These are phyloP conservation scores for Salvelinus sp. DNA, from an alignment of 2,113 vertebrate species.

Conservation along the genomic window DNA sequence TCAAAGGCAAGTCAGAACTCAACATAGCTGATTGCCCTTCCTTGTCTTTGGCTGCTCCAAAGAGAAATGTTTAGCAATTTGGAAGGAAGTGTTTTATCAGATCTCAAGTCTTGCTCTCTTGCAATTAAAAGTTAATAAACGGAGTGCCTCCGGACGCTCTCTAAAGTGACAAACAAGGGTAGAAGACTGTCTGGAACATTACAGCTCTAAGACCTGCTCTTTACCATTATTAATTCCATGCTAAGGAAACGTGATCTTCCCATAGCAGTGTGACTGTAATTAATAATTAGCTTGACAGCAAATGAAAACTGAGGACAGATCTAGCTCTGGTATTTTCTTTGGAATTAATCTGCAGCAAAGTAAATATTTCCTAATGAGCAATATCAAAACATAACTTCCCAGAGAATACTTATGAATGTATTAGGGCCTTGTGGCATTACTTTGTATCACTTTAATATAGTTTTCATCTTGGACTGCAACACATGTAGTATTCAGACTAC, in stretches of 20 bases:
- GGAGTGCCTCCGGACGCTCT: slow-evolving; percentile 29
- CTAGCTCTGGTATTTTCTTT: slow-evolving; percentile 21
- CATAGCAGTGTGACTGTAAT: slow-evolving; percentile 24
- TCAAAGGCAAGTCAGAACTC: background rate
- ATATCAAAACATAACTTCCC: slow-evolving; percentile 43
- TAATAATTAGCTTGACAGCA: slow-evolving; percentile 32
- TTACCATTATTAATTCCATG: slow-evolving; percentile 42
- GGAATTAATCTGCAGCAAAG: slow-evolving; percentile 38
- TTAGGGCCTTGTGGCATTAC: slow-evolving; percentile 21
- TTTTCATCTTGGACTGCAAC: slow-evolving; percentile 37
- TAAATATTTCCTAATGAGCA: slow-evolving; percentile 48
- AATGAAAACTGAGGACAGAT: slow-evolving; percentile 22
- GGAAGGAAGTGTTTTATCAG: slow-evolving; percentile 8
- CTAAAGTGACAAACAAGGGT: slow-evolving; percentile 26
- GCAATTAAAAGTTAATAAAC: slow-evolving; percentile 42
- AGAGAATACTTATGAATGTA: slow-evolving; percentile 28
- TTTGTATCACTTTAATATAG: slow-evolving; percentile 35
- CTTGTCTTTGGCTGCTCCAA: slow-evolving; percentile 8
- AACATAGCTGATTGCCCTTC: background rate
- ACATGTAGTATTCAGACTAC: slow-evolving; percentile 12
- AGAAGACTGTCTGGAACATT: background rate
- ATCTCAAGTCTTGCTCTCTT: background rate
- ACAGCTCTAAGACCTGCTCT: slow-evolving; percentile 10
- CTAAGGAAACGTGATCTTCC: slow-evolving; percentile 32
- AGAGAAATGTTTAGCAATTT: background rate